Percentiles rank a stretch among this genome's conserved stretches.
phyloP scores from a whole-genome alignment of 1,140 invertebrate genomes.

The Drosophila asahinai region DNA sequence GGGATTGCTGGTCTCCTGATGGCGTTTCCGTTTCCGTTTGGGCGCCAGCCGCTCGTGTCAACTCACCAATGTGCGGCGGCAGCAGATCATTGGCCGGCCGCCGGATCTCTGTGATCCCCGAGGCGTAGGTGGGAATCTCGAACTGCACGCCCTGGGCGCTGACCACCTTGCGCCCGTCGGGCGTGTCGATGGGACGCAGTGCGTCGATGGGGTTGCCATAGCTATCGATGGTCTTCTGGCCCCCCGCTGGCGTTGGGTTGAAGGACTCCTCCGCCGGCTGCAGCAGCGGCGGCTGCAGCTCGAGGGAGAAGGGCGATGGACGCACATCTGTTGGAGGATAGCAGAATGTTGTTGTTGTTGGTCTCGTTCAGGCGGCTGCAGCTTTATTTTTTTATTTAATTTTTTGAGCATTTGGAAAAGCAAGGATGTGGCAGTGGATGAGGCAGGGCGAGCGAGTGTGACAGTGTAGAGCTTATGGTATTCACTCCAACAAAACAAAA shows the following conservation, averaged over 20 bases:
- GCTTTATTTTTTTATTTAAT: background rate
- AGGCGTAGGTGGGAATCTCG: slow-evolving; percentile 83
- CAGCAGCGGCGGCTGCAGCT: slow-evolving; percentile 76
- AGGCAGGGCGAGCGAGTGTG: no score
- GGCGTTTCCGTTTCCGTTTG: slow-evolving; percentile 17
- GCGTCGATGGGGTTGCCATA: slow-evolving; percentile 80
- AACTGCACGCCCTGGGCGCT: slow-evolving; percentile 82
- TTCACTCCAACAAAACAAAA: no score
- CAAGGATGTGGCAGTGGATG: slow-evolving; percentile 27
- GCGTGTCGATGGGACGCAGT: slow-evolving; percentile 76
- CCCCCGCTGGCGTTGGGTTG: slow-evolving; percentile 14
- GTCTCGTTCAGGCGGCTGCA: slow-evolving; percentile 28
- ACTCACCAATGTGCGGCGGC: slow-evolving; percentile 85
- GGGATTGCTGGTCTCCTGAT: slow-evolving; percentile 14
- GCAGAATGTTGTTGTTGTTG: slow-evolving; percentile 47
- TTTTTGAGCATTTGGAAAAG: slow-evolving; percentile 17
- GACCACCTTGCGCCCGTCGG: slow-evolving; percentile 80
- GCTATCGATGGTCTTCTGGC: slow-evolving; percentile 65
- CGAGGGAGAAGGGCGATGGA: slow-evolving; percentile 77
- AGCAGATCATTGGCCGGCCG: slow-evolving; percentile 78
- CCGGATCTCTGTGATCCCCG: slow-evolving; percentile 82
- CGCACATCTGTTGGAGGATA: slow-evolving; percentile 77
- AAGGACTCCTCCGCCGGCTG: slow-evolving; percentile 48
- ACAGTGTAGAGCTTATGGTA: background rate
- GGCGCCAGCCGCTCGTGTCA: slow-evolving; percentile 44